Percentiles rank a stretch among this genome's conserved stretches.
Conservation (phyloP, 1,140 invertebrate genomes). For the Delia radicum region DNA sequence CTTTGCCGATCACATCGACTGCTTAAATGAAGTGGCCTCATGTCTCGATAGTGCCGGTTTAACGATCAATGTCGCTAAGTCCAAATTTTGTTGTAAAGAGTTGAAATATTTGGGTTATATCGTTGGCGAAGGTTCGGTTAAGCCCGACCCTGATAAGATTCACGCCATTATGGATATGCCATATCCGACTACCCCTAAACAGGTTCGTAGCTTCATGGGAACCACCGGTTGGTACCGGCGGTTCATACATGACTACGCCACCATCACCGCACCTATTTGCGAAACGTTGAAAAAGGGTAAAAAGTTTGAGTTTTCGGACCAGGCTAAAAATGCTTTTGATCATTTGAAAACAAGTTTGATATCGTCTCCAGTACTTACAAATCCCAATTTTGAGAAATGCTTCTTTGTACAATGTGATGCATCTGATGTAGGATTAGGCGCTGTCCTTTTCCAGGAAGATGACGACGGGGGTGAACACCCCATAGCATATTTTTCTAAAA, state of each 20-base stretch:
- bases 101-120: slow-evolving; percentile 36
- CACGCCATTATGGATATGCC: slow-evolving; percentile 32
- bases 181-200: slow-evolving; percentile 37
- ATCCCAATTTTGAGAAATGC: slow-evolving; percentile 45
- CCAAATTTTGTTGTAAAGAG: slow-evolving; percentile 30
- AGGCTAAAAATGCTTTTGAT: slow-evolving; percentile 44
- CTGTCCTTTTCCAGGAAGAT: slow-evolving; percentile 43
- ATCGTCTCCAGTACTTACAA: slow-evolving; percentile 43
- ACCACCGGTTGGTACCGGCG: slow-evolving; percentile 45
- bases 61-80: slow-evolving; percentile 36
- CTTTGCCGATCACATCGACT: slow-evolving; percentile 6
- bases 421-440: slow-evolving; percentile 48
- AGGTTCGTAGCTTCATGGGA: slow-evolving; percentile 55
- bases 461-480: slow-evolving; percentile 28
- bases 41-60: slow-evolving; percentile 12
- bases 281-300: neutral
- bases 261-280: slow-evolving; percentile 40
- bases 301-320: neutral
- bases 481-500: slow-evolving; percentile 22
- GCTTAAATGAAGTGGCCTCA: neutral
- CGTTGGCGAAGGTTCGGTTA: slow-evolving; percentile 27
- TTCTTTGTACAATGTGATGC: too few species aligned
- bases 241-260: slow-evolving; percentile 49
- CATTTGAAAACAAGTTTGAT: slow-evolving; percentile 37
- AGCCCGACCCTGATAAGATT: slow-evolving; percentile 28